A percentile compares a stretch with the other conserved stretches of the same genome.
phyloP scores from a whole-genome alignment of 2,113 vertebrate genomes.

The Festucalex cinctus region DNA sequence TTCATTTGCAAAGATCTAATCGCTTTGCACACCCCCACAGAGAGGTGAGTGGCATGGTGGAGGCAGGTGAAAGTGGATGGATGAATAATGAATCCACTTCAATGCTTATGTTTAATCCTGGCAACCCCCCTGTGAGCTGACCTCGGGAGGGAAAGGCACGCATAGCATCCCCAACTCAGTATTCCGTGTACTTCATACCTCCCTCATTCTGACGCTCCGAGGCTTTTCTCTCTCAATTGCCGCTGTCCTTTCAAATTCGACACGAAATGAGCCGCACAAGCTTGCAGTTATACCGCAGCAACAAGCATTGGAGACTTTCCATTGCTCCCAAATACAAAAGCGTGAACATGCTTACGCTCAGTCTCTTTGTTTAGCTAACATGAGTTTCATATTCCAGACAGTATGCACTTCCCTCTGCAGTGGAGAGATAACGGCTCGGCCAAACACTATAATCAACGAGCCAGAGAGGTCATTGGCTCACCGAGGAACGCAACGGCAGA shows the following conservation, averaged over 20 bases:
- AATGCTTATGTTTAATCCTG: slow-evolving; percentile 52
- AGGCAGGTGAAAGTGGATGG: slow-evolving; percentile 51
- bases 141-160: slow-evolving; percentile 42
- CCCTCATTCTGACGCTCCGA: neutral
- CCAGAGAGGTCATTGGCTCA: slow-evolving; percentile 52
- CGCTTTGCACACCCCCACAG: slow-evolving; percentile 41
- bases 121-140: slow-evolving; percentile 43
- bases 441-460: slow-evolving; percentile 48
- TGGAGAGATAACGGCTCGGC: slow-evolving; percentile 47
- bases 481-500: slow-evolving; percentile 47
- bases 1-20: slow-evolving; percentile 51
- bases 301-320: neutral
- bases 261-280: slow-evolving; percentile 1
- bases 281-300: slow-evolving; percentile 7
- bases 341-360: slow-evolving; percentile 12
- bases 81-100: slow-evolving; percentile 65
- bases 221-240: neutral
- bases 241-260: neutral
- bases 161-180: slow-evolving; percentile 38
- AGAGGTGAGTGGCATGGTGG: slow-evolving; percentile 33
- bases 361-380: slow-evolving; percentile 27
- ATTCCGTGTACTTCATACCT: slow-evolving; percentile 28
- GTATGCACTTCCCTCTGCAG: slow-evolving; percentile 48
- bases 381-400: slow-evolving; percentile 51
- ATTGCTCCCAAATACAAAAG: slow-evolving; percentile 4